Base-by-base conservation (phyloP, 2,888 invertebrate genomes). In the Luffia ferchaultella region DNA sequence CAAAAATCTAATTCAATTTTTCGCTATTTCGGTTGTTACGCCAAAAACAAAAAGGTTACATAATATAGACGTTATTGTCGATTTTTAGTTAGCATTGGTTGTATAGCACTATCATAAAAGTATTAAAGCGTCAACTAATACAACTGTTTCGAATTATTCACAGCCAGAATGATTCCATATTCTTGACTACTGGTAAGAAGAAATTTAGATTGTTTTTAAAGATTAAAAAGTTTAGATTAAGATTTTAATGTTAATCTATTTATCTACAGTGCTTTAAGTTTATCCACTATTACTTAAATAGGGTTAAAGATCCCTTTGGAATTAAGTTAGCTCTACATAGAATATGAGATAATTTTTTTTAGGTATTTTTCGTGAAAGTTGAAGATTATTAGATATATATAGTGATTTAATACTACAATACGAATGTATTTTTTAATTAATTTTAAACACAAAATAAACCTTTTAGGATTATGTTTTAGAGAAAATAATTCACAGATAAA, bases 151-250 rank as follows among this genome's bases (percentile, higher is more conserved):
- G 45, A 45, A 16, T 16, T 42, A 43, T 68, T 82, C 83, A 83
- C 83, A 83, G 83, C 83, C 83, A 76, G 82, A 76, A 83, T 83
- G 82, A 83, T 82, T 79, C 70, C 72, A 65, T 73, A 65, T 73
- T 73, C 73, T 40, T 41, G 20, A 67, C 70, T 73, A 73, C 71
- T 75, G 60, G 30, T 43, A 18, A 48, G 49, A 43, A 43, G 42
- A 20, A 48, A 42, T 15, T 44, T 49, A 43, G 42, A 49, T 30
- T 19, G 68, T 67, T 60, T 59, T 61, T 64, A 66, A 62, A 64
- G 64, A 69, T 69, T 69, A 69, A 65, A 68, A 60, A 62, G 58
- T 67, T 70, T 70, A 70, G 58, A 65, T 67, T 71, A 68, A 70
- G 65, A 62, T 70, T 73, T 56, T 71, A 65, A 60, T 64, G 74